phyloP scores from a whole-genome alignment of 1,140 invertebrate species.

The Ctenoplectra terminalis region DNA sequence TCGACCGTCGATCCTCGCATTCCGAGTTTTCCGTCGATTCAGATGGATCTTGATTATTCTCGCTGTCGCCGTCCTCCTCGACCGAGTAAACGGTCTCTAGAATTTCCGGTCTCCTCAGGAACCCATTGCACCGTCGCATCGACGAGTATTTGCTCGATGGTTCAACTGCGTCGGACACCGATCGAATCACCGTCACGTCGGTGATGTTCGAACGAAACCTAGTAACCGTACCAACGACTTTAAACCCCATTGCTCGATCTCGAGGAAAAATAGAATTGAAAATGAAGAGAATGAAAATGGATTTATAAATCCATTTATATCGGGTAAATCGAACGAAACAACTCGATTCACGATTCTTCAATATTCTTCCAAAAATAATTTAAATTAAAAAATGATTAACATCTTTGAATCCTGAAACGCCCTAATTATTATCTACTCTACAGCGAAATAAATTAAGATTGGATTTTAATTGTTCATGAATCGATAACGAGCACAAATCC shows the following conservation, averaged over 20 bases:
- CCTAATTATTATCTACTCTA: too few species aligned
- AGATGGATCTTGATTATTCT: constrained; percentile 84
- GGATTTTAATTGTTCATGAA: too few species aligned
- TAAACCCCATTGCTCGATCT: neutral
- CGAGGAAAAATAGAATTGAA: neutral
- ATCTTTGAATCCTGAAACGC: too few species aligned
- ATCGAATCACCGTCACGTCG: constrained; percentile 88
- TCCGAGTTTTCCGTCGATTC: constrained; percentile 75
- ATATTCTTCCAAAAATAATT: too few species aligned
- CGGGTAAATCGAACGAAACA: too few species aligned
- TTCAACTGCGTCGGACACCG: constrained; percentile 91
- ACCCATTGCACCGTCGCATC: constrained; percentile 88
- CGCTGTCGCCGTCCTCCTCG: constrained; percentile 89
- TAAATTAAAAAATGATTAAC: too few species aligned
- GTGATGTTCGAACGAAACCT: constrained; percentile 81
- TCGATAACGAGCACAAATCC: too few species aligned
- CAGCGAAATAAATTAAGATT: too few species aligned
- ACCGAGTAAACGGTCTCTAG: constrained; percentile 94
- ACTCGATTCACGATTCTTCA: too few species aligned
- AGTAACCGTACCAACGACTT: constrained; percentile 7
- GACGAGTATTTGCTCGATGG: constrained; percentile 89
- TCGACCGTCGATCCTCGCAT: constrained; percentile 72
- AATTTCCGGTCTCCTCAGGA: constrained; percentile 89
- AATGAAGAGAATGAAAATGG: too few species aligned
- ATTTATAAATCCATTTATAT: too few species aligned